Evolutionary conservation across 2,797 vertebrate genomes (phyloP).

Genomic region (Xyrichtys novacula): DNA sequence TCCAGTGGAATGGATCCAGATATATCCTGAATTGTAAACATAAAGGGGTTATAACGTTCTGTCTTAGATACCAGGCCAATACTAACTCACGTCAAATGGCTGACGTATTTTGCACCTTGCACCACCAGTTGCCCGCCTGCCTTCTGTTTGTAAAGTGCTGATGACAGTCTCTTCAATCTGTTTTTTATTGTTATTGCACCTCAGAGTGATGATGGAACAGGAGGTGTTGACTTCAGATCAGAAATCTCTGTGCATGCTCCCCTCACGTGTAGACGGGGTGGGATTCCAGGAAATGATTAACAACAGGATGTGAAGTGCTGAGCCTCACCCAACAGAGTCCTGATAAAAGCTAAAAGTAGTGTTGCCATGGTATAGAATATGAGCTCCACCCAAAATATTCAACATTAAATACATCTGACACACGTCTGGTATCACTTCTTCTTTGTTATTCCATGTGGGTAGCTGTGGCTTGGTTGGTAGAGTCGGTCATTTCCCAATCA

Average conservation of each 20-base stretch:
- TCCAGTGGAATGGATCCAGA: too few species aligned
- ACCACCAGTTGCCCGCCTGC: background rate
- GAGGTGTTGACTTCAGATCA: background rate
- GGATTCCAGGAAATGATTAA: conserved; percentile 52
- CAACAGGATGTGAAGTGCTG: conserved; percentile 18
- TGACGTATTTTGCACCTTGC: conserved; percentile 22
- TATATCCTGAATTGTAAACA: too few species aligned
- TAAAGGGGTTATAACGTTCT: too few species aligned
- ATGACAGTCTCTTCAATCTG: conserved; percentile 28
- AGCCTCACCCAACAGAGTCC: conserved; percentile 4
- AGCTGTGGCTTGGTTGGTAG: too few species aligned
- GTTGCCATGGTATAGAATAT: background rate
- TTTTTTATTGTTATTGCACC: conserved; percentile 18
- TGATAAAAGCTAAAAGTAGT: conserved; percentile 17
- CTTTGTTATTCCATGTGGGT: background rate
- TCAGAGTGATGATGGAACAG: background rate
- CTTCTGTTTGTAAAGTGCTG: conserved; percentile 2
- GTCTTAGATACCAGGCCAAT: background rate
- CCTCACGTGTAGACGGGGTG: conserved; percentile 19
- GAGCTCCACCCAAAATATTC: background rate
- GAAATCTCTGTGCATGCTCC: conserved; percentile 14
- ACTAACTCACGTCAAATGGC: conserved; percentile 1
- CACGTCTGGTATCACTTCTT: background rate
- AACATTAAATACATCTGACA: too few species aligned
- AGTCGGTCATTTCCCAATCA: too few species aligned